These are phyloP conservation scores for Takifugu bimaculatus DNA, from an alignment of 2,113 vertebrate genomes.

Conservation along the genomic window DNA sequence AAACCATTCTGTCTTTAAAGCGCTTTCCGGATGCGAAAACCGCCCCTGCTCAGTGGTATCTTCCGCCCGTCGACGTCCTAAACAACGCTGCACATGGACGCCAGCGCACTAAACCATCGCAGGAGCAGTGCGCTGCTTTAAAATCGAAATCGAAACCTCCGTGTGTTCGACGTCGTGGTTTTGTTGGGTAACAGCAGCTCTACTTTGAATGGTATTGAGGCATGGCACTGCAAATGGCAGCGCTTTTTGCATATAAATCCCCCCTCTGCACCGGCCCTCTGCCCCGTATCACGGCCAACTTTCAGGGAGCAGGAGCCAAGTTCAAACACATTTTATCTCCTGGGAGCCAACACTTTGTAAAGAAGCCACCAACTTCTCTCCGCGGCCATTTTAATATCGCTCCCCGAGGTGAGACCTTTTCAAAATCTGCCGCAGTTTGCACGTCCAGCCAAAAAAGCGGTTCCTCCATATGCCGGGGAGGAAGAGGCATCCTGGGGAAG, in stretches of 20 bases:
- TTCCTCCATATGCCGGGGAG: conserved; percentile 4
- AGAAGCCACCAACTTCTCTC: conserved; percentile 17
- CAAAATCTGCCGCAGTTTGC: conserved; percentile 24
- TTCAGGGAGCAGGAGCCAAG: conserved; percentile 36
- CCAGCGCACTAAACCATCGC: background rate
- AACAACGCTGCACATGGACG: conserved; percentile 72
- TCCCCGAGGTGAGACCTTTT: conserved; percentile 33
- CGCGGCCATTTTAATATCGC: conserved; percentile 37
- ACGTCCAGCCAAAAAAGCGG: conserved; percentile 24
- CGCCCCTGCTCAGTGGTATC: conserved; percentile 48
- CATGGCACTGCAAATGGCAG: conserved; percentile 65
- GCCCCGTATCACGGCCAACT: conserved; percentile 18
- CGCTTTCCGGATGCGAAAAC: background rate
- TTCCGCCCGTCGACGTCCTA: conserved; percentile 35
- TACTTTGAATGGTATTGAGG: background rate
- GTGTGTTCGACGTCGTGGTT: background rate
- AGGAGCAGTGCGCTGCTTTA: background rate
- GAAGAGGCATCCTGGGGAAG: conserved; percentile 15
- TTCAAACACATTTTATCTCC: conserved; percentile 37
- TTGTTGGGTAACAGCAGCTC: background rate
- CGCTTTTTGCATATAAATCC: conserved; percentile 33
- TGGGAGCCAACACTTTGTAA: conserved; percentile 21
- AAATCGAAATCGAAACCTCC: conserved; percentile 45
- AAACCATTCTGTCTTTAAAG: background rate
- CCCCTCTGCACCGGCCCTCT: conserved; percentile 11